Percentiles rank a stretch among this genome's conserved stretches.
These are phyloP conservation scores for Drosophila trichaetosa DNA, from an alignment of 2,888 invertebrate species.

Conservation along the genomic window DNA sequence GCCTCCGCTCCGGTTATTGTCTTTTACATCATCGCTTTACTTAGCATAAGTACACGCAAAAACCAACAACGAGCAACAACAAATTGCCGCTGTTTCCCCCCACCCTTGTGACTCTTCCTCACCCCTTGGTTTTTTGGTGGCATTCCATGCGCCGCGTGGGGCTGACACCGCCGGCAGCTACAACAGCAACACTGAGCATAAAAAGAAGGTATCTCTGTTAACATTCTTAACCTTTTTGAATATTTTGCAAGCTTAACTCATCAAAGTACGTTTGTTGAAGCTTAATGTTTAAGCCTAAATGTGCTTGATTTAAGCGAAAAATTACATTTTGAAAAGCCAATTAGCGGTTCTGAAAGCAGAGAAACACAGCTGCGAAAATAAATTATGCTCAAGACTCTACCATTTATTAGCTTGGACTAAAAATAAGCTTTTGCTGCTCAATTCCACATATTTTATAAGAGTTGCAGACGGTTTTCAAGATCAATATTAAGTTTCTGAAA, in stretches of 20 bases:
- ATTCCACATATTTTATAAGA: not conserved
- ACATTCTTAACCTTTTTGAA: not conserved
- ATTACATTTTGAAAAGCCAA: not conserved
- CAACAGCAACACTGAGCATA: conserved; percentile 11
- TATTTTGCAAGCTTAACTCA: not conserved
- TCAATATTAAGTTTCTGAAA: not conserved
- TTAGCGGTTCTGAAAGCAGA: not conserved
- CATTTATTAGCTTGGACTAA: not conserved
- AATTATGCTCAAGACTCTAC: not conserved
- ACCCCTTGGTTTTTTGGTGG: conserved; percentile 44
- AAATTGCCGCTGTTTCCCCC: conserved; percentile 57
- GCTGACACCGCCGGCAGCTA: conserved; percentile 57
- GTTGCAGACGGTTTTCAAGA: not conserved
- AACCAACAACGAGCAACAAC: conserved; percentile 61
- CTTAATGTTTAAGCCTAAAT: not conserved
- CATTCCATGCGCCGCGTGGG: conserved; percentile 70
- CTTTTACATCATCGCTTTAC: conserved; percentile 81
- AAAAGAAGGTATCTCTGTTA: not conserved
- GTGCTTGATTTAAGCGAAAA: not conserved
- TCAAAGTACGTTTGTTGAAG: not conserved
- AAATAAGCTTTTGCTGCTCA: not conserved
- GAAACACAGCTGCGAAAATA: not conserved
- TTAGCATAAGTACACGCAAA: conserved; percentile 73
- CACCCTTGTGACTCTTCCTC: not conserved
- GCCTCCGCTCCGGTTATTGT: conserved; percentile 59